Evolutionary conservation across 2,113 vertebrate genomes (phyloP).

Genomic region (Protomyctophum bolini): DNA sequence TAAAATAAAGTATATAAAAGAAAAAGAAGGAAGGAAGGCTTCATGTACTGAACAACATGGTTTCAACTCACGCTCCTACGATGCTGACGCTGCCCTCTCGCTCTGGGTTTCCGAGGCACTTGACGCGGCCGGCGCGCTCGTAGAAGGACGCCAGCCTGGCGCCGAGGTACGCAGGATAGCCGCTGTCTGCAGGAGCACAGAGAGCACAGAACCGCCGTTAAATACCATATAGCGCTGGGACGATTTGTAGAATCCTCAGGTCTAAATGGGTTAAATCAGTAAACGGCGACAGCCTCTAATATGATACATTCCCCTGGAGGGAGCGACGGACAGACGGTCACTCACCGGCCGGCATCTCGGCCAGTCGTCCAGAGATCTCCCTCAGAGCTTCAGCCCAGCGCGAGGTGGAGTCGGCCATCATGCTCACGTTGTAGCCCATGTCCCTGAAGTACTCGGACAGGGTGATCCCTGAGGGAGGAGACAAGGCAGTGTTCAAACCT

Average conservation of each 20-base stretch:
- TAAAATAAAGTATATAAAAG: too few species aligned
- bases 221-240: too few species aligned
- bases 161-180: constrained; percentile 96
- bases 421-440: constrained; percentile 98
- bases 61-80: constrained; percentile 91
- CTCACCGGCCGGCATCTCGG: constrained; percentile 98
- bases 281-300: too few species aligned
- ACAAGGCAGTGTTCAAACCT: too few species aligned
- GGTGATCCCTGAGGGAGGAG: constrained; percentile 88
- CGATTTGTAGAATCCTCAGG: too few species aligned
- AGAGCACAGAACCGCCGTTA: not conserved
- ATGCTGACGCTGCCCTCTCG: constrained; percentile 98
- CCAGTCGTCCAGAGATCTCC: constrained; percentile 95
- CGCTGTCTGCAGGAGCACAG: constrained; percentile 83
- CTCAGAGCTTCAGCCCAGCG: constrained; percentile 97
- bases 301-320: too few species aligned
- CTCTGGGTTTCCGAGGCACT: constrained; percentile 96
- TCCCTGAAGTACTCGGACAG: constrained; percentile 97
- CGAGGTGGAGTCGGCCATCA: constrained; percentile 99
- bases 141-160: constrained; percentile 96
- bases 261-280: too few species aligned
- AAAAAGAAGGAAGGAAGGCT: too few species aligned
- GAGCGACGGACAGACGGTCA: too few species aligned
- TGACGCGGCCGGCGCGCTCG: constrained; percentile 94
- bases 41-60: too few species aligned